These are phyloP conservation scores for Hydroisotoma schaefferi DNA, from an alignment of 2,888 invertebrate genomes.

Conservation along the genomic window DNA sequence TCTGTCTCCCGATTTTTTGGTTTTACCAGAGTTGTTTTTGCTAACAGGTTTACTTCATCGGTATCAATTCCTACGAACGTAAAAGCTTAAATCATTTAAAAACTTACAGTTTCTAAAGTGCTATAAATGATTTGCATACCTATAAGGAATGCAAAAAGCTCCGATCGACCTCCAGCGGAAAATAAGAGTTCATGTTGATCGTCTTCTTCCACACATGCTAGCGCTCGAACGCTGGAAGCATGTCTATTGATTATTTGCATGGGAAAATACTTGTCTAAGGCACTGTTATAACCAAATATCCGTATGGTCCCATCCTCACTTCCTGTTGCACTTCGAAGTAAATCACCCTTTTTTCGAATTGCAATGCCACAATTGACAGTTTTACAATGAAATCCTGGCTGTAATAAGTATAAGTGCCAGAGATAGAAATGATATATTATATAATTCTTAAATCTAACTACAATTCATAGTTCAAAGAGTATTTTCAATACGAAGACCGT, in stretches of 20 bases:
- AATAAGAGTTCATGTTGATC: constrained; percentile 17
- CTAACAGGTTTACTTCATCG: constrained; percentile 15
- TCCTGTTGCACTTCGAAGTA: constrained; percentile 18
- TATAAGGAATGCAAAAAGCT: constrained; percentile 25
- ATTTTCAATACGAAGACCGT: background rate
- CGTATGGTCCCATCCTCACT: constrained; percentile 36
- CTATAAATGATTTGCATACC: constrained; percentile 11
- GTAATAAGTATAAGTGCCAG: too few species aligned
- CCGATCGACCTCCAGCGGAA: constrained; percentile 34
- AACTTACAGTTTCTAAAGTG: background rate
- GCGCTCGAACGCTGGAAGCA: constrained; percentile 27
- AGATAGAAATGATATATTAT: constrained; percentile 3
- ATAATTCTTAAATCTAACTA: background rate
- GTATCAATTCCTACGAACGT: constrained; percentile 7
- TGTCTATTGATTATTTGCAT: constrained; percentile 31
- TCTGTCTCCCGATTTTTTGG: constrained; percentile 21
- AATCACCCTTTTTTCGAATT: background rate
- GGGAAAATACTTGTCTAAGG: constrained; percentile 5
- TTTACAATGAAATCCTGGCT: constrained; percentile 37
- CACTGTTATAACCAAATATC: constrained; percentile 28
- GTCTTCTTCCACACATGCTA: constrained; percentile 7
- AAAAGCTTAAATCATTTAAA: background rate
- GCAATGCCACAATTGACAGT: constrained; percentile 31
- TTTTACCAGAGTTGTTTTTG: constrained; percentile 29
- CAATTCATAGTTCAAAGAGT: background rate